Evolutionary conservation across 2,113 vertebrate genomes (phyloP), one percentile per base, ranked within the genome.

Genomic region (Campylomormyrus tamandua): DNA sequence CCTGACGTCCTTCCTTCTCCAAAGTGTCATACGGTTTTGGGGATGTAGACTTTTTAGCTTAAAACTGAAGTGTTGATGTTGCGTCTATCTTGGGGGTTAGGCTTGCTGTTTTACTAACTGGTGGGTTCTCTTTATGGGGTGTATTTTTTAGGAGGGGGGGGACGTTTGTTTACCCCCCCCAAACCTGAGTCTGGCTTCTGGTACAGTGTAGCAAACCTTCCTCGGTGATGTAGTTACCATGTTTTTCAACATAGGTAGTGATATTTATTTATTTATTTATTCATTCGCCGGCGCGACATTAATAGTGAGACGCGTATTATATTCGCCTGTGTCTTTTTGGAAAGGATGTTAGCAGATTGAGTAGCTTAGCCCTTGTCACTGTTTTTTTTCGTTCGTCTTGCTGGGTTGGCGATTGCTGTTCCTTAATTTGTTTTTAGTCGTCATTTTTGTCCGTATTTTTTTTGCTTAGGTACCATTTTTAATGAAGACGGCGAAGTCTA

Each of bases 1-100:
- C 62, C 90, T 92, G 92, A 93, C 93, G 92, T 92, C 91, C 92
- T 92, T 91, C 90, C 91, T 93, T 89, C 84, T 89, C 91, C 90
- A 89, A 66, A 85, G 90, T 91, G 92, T 91, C 90, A 91, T 80
- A 91, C 90, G 88, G 86, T 89, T 62, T 87, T 88, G 35, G 74
- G 83, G 84, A 91, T 89, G 91, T 90, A 90, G 88, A 85, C 62
- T 83, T 89, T 70, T 89, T 48, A 87, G 50, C 46, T 42, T 52
- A 53, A 90, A 58, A 90, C 48, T 45, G 48, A 66, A 56, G 89
- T 85, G 88, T 88, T 86, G 58, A 87, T 88, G 45, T 70, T 84
- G 83, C 39, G 66, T 27, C 52, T 90, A 77, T 89, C 87, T 42
- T 89, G 84, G 83, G 90, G 88, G 52, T 85, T 74, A 66, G 87